phyloP scores from a whole-genome alignment of 53 echinoderm and acorn worm species.

The Stichopus horrens region DNA sequence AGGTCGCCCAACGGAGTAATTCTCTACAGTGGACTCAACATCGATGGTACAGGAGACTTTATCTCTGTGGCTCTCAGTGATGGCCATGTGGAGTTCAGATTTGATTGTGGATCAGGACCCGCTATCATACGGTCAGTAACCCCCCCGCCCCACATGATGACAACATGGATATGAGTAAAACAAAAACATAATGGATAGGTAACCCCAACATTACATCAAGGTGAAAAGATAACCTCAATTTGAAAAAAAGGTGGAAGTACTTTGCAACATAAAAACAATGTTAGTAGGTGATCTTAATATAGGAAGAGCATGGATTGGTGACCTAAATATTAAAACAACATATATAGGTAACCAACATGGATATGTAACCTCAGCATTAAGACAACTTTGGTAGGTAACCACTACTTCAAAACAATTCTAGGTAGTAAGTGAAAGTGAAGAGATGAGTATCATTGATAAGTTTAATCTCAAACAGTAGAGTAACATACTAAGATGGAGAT shows the following conservation, averaged over 20 bases:
- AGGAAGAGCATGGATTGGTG: not conserved
- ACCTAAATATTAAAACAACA: not conserved
- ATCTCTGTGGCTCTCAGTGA: constrained; percentile 74
- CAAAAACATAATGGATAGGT: not conserved
- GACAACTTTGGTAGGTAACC: too few species aligned
- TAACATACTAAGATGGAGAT: too few species aligned
- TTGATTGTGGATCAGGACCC: constrained; percentile 94
- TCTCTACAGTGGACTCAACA: constrained; percentile 79
- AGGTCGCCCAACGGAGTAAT: constrained; percentile 78
- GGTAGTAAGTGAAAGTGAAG: too few species aligned
- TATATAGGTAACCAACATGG: not conserved
- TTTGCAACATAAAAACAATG: not conserved
- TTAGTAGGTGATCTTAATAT: not conserved
- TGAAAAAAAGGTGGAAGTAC: not conserved
- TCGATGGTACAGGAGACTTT: constrained; percentile 81
- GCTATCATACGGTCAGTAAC: constrained; percentile 75
- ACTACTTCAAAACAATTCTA: too few species aligned
- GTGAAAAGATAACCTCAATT: not conserved
- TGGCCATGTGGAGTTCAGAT: constrained; percentile 82
- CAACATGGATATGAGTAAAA: not conserved
- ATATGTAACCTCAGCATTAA: too few species aligned
- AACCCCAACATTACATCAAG: not conserved
- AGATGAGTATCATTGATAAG: too few species aligned
- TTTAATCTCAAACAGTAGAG: too few species aligned
- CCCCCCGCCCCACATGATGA: too few species aligned